Base-by-base conservation (phyloP, 2,797 vertebrate species). In the Phataginus tricuspis region DNA sequence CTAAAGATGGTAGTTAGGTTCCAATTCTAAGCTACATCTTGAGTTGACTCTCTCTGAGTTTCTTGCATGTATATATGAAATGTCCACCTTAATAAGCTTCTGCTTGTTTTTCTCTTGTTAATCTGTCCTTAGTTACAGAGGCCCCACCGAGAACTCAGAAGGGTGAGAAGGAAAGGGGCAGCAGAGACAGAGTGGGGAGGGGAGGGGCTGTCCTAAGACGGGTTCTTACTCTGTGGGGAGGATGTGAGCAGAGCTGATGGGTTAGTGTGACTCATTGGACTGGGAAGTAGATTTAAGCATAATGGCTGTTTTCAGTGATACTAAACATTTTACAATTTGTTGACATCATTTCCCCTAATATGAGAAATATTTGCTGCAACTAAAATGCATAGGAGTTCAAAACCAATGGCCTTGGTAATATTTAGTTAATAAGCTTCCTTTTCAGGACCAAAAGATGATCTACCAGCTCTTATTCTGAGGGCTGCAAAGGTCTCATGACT, bases 391-490 rank as follows among this genome's bases (percentile, higher is more conserved):
- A 15, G 18, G 25, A 68, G 39, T n/a, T 21, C 34, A 88, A 71
- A n/a, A 45, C 15, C 25, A 77, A 68, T 61, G 25, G 15, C 31
- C 25, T 92, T 61, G 21, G 31, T 84, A n/a, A 78, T 12, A 45
- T 34, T 78, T 31, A 71, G 15, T 74, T 86, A 93, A 72, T 59
- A 34, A 53, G 11, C 11, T 11, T 29, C 39, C 19, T 12, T 39
- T 39, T 51, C 37, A 69, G 74, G 92, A 77, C 49, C 7, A 37
- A 94, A 96, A 42, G 66, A 86, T 72, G 45, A 79, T 74, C 89
- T 82, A 86, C 53, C 64, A 91, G n/a, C 42, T 74, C 21, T 78
- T 79, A 78, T 64, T 51, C 61, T 86, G 57, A 77, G 55, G 51
- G 10, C 31, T 94, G 14, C 34, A 82, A 86, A 80, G 29, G n/a